These are phyloP conservation scores for Haliaeetus leucogaster DNA, from an alignment of 2,113 vertebrate species.

Conservation along the genomic window DNA sequence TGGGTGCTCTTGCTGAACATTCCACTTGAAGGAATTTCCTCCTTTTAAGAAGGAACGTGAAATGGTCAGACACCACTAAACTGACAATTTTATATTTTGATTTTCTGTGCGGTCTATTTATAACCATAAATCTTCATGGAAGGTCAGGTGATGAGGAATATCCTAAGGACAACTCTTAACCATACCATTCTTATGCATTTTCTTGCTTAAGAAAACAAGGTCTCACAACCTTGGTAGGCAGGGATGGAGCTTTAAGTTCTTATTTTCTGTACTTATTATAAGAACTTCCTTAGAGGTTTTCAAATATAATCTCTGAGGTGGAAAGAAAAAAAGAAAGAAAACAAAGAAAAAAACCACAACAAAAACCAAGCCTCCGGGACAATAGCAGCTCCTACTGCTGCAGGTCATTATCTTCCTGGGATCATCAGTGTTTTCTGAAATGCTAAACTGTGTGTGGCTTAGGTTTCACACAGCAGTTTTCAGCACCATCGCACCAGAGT, in stretches of 20 bases:
- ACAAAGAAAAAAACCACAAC: accelerated
- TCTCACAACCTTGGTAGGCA: neutral
- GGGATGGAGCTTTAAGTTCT: neutral
- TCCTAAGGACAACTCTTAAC: neutral
- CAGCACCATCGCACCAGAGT: neutral
- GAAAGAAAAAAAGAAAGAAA: no score
- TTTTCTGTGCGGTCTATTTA: neutral
- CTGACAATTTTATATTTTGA: neutral
- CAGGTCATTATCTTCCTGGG: neutral
- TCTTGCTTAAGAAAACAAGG: neutral
- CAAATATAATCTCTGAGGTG: neutral
- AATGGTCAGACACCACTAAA: constrained; percentile 7
- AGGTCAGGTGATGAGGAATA: neutral
- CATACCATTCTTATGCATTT: neutral
- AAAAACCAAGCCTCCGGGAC: neutral
- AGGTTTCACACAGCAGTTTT: neutral
- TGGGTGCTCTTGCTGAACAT: constrained; percentile 42
- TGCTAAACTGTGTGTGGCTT: neutral
- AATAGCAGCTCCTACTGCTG: neutral
- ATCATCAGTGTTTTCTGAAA: neutral
- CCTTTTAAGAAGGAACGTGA: neutral
- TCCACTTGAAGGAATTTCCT: constrained; percentile 44
- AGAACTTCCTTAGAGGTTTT: neutral
- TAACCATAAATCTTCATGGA: neutral
- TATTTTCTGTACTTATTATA: neutral